Base-by-base conservation (phyloP, 2,113 vertebrate species). In the Phaethornis superciliosus region DNA sequence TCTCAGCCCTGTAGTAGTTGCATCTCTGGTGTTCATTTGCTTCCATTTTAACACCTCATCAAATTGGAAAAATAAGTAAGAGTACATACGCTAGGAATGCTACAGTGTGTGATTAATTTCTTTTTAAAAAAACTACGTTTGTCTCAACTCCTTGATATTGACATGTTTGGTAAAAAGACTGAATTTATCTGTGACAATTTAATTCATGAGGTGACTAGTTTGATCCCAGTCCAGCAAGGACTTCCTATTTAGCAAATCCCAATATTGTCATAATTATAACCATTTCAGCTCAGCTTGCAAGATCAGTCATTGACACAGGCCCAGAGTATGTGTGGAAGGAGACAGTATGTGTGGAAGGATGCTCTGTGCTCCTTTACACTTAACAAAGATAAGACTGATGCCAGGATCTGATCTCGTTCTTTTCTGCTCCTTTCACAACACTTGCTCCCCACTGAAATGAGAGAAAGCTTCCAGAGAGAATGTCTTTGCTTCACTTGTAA, bases 1-100 rank as follows among this genome's bases (percentile, higher is more conserved):
- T 95, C 76, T 88, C 85, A 80, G 30, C 37, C 54, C 44, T 92
- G 56, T 75, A 60, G 85, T 95, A 89, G 89, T 59, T 85, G 71
- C 72, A 86, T 56, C 60, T 56, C 64, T 68, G 19, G 10, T 81
- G 64, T 80, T 85, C 60, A 13, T 74, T 96, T 88, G 33, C 82
- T 90, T 88, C 69, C 69, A 71, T 86, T 90, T 52, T 90, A 83
- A 65, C 28, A 86, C 52, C 26, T 84, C 80, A 89, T 88, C 77
- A 79, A 52, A 60, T 2, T 86, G 64, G 75, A 96, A 92, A 86
- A 67, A 69, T 62, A 92, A 91, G n/a, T 62, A 78, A 70, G 23
- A 56, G 23, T 47, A 59, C 0, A 0, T 52, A 19, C 18, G 47
- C 28, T 81, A 70, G 56, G 78, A 88, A 67, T 58, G 21, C 76